Evolutionary conservation across 2,888 invertebrate species (phyloP).

Genomic region (Sicus ferrugineus): DNA sequence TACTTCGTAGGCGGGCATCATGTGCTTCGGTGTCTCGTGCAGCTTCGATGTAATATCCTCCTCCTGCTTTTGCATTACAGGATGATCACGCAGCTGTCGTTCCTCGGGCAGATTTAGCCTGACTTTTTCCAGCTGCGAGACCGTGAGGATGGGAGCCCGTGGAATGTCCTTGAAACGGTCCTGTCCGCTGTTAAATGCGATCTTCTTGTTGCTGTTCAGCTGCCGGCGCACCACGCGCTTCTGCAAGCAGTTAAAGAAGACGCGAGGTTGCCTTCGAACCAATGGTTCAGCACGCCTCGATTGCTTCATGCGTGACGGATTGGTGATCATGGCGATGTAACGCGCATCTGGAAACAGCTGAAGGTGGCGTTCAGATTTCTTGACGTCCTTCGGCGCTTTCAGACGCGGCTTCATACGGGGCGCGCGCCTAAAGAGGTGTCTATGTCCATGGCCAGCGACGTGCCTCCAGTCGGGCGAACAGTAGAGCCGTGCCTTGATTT

Average conservation of each 20-base stretch:
- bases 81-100: conserved; percentile 48
- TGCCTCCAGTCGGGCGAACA: conserved; percentile 53
- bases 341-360: conserved; percentile 51
- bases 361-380: conserved; percentile 42
- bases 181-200: conserved; percentile 56
- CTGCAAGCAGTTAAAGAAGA: conserved; percentile 52
- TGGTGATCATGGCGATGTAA: conserved; percentile 53
- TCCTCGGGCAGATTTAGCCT: conserved; percentile 47
- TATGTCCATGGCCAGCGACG: conserved; percentile 51
- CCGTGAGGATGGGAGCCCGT: conserved; percentile 46
- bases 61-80: conserved; percentile 39
- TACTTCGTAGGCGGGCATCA: conserved; percentile 45
- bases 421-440: conserved; percentile 46
- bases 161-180: conserved; percentile 54
- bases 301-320: conserved; percentile 44
- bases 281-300: conserved; percentile 41
- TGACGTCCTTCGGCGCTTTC: conserved; percentile 33
- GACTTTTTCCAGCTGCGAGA: conserved; percentile 44
- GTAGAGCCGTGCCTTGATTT: conserved; percentile 39
- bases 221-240: conserved; percentile 51
- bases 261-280: conserved; percentile 20
- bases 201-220: conserved; percentile 55
- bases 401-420: conserved; percentile 13
- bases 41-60: conserved; percentile 45
- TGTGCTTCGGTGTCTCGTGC: conserved; percentile 47